phyloP scores from a whole-genome alignment of 2,113 vertebrate genomes.

The Caloenas nicobarica region DNA sequence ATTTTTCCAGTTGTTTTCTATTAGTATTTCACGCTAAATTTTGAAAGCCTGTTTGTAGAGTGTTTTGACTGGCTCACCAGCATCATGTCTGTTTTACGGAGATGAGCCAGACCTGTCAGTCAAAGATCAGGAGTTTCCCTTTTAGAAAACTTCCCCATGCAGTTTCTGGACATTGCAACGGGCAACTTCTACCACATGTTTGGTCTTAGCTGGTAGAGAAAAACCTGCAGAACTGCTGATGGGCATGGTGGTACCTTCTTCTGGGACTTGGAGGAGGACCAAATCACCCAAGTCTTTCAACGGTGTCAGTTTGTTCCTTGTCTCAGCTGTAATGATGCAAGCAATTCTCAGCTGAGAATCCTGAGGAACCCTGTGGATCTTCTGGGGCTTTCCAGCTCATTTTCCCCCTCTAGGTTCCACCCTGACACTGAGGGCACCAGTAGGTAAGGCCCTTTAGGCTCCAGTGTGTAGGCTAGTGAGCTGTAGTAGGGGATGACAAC shows the following conservation, averaged over 20 bases:
- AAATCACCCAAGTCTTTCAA: neutral
- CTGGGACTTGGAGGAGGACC: neutral
- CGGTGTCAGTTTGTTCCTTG: neutral
- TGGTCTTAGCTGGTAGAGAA: neutral
- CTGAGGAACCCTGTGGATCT: neutral
- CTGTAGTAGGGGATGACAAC: neutral
- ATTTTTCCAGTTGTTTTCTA: neutral
- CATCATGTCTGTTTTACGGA: neutral
- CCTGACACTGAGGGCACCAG: neutral
- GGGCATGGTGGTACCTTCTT: neutral
- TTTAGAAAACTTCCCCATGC: neutral
- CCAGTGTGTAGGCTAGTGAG: neutral
- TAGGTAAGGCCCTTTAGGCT: neutral
- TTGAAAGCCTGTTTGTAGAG: neutral
- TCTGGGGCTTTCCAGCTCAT: neutral
- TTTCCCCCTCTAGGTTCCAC: neutral
- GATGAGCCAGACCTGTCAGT: neutral
- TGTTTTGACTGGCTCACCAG: neutral
- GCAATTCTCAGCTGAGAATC: neutral
- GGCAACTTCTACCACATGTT: rapidly evolving
- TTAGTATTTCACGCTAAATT: neutral
- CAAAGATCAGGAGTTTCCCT: neutral
- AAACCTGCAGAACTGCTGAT: neutral
- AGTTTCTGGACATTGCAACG: neutral
- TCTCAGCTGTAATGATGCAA: neutral